Evolutionary conservation across 2,888 invertebrate genomes (phyloP).

Genomic region (Mythimna lalbum): DNA sequence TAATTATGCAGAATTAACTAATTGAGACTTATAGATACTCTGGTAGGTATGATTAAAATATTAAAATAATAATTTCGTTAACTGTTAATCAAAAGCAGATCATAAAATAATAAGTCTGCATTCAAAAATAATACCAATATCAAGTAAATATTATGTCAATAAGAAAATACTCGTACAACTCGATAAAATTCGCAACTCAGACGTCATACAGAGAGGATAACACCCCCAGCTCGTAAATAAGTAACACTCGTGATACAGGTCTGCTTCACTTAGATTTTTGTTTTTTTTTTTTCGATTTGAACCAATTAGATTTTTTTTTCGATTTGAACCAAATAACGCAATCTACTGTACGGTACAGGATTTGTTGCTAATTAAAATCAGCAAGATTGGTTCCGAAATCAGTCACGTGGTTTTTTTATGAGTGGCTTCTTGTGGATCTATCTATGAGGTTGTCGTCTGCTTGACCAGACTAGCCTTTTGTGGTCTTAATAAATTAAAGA

Average conservation of each 20-base stretch:
- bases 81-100: not conserved
- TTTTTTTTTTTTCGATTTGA: not conserved
- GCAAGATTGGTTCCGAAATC: too few species aligned
- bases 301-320: too few species aligned
- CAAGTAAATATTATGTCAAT: constrained; percentile 58
- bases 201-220: constrained; percentile 53
- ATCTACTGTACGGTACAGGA: not conserved
- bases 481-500: too few species aligned
- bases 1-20: constrained; percentile 2
- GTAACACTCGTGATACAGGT: not conserved
- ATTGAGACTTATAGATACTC: not conserved
- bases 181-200: constrained; percentile 31
- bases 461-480: too few species aligned
- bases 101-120: constrained; percentile 10
- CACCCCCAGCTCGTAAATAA: constrained; percentile 27
- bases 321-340: not conserved
- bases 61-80: not conserved
- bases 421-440: too few species aligned
- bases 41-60: not conserved
- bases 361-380: not conserved
- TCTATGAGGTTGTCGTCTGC: too few species aligned
- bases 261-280: not conserved
- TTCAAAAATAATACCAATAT: constrained; percentile 38
- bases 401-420: too few species aligned
- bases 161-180: constrained; percentile 53